These are phyloP conservation scores for Mythimna ferrago DNA, from an alignment of 2,888 invertebrate genomes.

Conservation along the genomic window DNA sequence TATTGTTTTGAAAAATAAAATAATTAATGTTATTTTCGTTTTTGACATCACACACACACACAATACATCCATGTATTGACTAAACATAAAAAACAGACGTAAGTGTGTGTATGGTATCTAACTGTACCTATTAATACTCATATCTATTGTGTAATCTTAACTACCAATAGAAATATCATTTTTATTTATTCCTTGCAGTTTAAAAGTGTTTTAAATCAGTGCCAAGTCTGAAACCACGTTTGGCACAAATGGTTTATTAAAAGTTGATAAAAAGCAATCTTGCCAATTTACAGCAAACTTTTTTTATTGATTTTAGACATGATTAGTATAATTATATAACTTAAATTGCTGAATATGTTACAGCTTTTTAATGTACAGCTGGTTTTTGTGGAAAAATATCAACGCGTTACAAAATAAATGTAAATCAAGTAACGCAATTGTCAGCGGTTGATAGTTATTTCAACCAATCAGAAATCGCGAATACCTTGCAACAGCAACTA, in stretches of 20 bases:
- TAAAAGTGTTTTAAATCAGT: neutral
- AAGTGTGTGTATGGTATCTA: too few relatives aligned
- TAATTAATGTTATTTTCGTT: too few relatives aligned
- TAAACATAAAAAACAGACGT: too few relatives aligned
- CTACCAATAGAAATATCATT: neutral
- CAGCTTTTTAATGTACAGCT: neutral
- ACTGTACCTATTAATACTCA: too few relatives aligned
- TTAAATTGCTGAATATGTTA: neutral
- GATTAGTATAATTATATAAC: neutral
- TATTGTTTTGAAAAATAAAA: too few relatives aligned
- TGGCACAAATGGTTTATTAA: neutral
- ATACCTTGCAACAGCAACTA: neutral
- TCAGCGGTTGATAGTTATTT: neutral
- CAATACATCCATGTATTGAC: too few relatives aligned
- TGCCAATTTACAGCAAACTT: neutral
- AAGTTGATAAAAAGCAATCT: constrained; percentile 1
- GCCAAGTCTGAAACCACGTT: constrained; percentile 7
- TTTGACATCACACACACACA: too few relatives aligned
- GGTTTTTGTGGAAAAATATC: neutral
- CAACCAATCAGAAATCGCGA: neutral
- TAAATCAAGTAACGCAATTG: neutral
- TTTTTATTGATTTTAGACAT: neutral
- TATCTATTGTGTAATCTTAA: too few relatives aligned
- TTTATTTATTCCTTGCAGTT: neutral
- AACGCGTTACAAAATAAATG: neutral